These are phyloP conservation scores for Gambelia wislizenii DNA, from an alignment of 2,797 vertebrate species.

Conservation along the genomic window DNA sequence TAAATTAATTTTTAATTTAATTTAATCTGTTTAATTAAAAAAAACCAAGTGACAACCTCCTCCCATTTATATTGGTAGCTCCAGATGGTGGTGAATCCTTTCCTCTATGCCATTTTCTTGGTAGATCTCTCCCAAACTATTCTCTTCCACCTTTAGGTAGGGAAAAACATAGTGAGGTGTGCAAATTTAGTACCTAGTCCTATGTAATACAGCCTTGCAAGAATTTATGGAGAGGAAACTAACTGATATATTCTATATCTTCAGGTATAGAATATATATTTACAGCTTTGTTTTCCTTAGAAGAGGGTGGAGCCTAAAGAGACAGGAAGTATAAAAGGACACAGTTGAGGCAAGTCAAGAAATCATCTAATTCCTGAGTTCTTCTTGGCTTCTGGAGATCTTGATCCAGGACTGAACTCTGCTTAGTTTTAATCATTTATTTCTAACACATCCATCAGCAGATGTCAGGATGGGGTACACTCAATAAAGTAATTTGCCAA, in stretches of 20 bases:
- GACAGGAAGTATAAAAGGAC: background rate
- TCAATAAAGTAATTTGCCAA: no score
- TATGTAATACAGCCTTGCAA: background rate
- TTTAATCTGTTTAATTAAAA: background rate
- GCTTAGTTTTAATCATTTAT: background rate
- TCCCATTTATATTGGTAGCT: background rate
- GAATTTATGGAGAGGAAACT: background rate
- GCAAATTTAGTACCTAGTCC: background rate
- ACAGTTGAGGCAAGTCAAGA: background rate
- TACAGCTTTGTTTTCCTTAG: background rate
- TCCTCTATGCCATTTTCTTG: background rate
- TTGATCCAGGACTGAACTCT: background rate
- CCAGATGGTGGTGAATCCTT: background rate
- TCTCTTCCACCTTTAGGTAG: background rate
- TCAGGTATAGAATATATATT: background rate
- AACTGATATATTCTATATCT: background rate
- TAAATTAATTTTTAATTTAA: background rate
- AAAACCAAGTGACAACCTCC: background rate
- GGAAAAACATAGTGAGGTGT: background rate
- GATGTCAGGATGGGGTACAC: no score
- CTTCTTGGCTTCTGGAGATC: background rate
- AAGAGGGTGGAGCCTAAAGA: background rate
- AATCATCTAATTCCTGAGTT: background rate
- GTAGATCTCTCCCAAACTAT: background rate
- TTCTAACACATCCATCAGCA: background rate